phyloP scores from a whole-genome alignment of 2,797 vertebrate genomes.

The Myiotriccus ornatus region DNA sequence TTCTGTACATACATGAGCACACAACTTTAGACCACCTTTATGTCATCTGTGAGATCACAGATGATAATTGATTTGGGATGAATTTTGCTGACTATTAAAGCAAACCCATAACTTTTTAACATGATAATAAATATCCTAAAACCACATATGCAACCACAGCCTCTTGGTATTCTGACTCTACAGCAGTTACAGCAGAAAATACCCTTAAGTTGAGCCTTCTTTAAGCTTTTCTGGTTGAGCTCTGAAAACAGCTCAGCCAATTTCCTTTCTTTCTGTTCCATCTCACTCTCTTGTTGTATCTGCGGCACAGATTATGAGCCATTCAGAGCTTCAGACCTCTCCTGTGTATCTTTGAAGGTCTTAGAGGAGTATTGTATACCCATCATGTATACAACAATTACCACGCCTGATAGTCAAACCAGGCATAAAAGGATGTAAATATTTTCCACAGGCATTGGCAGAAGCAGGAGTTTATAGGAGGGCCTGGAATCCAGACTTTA shows the following conservation, averaged over 20 bases:
- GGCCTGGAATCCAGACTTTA: neutral
- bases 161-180: neutral
- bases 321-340: neutral
- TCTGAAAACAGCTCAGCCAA: neutral
- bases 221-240: neutral
- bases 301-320: neutral
- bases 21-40: neutral
- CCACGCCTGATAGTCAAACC: rapidly evolving
- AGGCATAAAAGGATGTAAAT: neutral
- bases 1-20: neutral
- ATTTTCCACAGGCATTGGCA: neutral
- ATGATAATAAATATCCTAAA: neutral
- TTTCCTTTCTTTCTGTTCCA: neutral
- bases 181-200: neutral
- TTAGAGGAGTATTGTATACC: neutral
- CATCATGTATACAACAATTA: neutral
- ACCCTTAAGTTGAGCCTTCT: neutral
- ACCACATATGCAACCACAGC: neutral
- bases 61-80: neutral
- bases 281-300: neutral
- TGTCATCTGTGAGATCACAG: neutral
- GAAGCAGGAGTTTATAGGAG: neutral
- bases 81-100: neutral
- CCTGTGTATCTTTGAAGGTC: neutral
- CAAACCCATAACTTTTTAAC: neutral